These are phyloP conservation scores for Lamellibrachia columna DNA, from an alignment of 2,888 invertebrate genomes.

Conservation along the genomic window DNA sequence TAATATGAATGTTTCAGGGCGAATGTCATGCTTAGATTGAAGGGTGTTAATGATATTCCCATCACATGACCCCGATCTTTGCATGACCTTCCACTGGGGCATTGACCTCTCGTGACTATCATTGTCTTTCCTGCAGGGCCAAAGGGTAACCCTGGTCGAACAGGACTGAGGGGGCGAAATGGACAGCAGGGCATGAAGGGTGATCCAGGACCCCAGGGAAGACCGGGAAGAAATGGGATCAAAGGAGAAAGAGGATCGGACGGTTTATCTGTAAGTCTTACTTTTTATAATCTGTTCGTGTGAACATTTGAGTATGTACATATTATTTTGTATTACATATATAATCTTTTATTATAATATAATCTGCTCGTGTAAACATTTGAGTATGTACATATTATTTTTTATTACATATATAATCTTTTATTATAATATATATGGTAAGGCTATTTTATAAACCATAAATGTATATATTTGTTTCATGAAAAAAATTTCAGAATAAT, in stretches of 20 bases:
- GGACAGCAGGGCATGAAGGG: slow-evolving; percentile 20
- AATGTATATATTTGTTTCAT: too few species aligned
- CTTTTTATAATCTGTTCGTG: not conserved
- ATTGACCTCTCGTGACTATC: not conserved
- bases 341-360: not conserved
- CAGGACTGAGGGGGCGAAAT: slow-evolving; percentile 1
- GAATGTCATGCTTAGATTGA: too few species aligned
- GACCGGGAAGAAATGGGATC: not conserved
- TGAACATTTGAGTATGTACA: not conserved
- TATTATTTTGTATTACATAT: not conserved
- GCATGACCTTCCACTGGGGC: not conserved
- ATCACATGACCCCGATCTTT: not conserved
- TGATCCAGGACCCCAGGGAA: not conserved
- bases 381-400: not conserved
- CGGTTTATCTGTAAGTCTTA: not conserved
- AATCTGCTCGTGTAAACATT: not conserved
- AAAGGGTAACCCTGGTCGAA: slow-evolving; percentile 14
- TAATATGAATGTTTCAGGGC: too few species aligned
- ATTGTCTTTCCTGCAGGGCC: slow-evolving; percentile 17
- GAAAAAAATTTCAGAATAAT: too few species aligned
- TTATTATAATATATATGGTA: not conserved
- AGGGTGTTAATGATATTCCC: too few species aligned
- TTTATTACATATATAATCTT: not conserved
- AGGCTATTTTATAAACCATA: not conserved
- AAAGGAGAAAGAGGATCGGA: slow-evolving; percentile 19